These are phyloP conservation scores for Drosophila atripex DNA, from an alignment of 2,888 invertebrate species.

Conservation along the genomic window DNA sequence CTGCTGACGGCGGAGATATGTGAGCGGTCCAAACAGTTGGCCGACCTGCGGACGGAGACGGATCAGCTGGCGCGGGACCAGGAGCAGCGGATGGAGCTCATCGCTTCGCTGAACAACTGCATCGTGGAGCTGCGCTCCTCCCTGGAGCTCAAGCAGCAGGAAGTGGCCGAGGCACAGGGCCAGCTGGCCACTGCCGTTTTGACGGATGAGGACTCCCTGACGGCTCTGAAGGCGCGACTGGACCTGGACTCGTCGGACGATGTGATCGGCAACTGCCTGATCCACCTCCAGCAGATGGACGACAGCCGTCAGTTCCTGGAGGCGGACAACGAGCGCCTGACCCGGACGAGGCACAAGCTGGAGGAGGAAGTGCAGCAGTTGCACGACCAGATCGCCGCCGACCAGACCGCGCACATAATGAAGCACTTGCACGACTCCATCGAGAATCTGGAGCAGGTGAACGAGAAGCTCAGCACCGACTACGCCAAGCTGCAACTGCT, in stretches of 20 bases:
- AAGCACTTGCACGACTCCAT: slow-evolving; percentile 52
- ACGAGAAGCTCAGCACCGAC: slow-evolving; percentile 51
- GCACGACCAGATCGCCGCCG: neutral
- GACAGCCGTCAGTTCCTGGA: neutral
- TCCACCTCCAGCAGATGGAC: neutral
- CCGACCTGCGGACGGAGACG: neutral
- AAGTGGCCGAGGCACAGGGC: neutral
- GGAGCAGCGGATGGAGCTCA: neutral
- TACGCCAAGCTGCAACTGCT: slow-evolving; percentile 44
- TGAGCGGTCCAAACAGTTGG: neutral
- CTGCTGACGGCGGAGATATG: neutral
- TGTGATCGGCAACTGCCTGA: neutral
- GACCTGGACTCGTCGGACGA: neutral
- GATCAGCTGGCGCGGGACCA: neutral
- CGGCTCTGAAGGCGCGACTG: neutral
- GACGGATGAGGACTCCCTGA: neutral
- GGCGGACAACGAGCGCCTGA: neutral
- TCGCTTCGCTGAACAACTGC: neutral
- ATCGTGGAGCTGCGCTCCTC: neutral
- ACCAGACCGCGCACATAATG: slow-evolving; percentile 35
- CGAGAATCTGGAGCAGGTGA: slow-evolving; percentile 51
- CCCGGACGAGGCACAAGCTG: neutral
- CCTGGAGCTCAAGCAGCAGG: neutral
- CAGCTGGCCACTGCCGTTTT: neutral
- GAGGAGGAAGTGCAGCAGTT: neutral